A percentile compares a stretch with the other conserved stretches of the same genome.
phyloP scores from a whole-genome alignment of 2,797 vertebrate genomes.

The Brachymystax lenok region DNA sequence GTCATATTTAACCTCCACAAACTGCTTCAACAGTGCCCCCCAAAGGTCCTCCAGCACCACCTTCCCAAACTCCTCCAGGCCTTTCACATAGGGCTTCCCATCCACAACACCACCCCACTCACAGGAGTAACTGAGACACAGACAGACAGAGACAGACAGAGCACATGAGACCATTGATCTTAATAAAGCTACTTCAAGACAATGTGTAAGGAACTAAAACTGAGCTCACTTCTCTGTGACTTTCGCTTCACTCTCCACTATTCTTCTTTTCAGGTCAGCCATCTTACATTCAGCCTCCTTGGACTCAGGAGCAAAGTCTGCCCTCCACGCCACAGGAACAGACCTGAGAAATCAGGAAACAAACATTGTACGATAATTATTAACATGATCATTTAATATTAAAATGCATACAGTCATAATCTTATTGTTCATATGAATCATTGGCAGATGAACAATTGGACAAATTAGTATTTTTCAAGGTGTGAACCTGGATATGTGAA shows the following conservation, averaged over 20 bases:
- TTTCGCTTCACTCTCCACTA: conserved; percentile 62
- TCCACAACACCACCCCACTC: conserved; percentile 81
- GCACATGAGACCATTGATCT: not conserved
- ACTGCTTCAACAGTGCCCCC: conserved; percentile 70
- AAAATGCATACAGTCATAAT: not conserved
- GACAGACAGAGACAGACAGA: not conserved
- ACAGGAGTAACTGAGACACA: conserved; percentile 74
- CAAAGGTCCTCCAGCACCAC: conserved; percentile 82
- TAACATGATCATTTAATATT: not conserved
- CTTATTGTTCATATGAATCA: not conserved
- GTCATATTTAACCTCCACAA: conserved; percentile 81
- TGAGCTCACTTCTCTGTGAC: conserved; percentile 73
- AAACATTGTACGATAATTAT: not conserved
- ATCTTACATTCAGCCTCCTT: conserved; percentile 75
- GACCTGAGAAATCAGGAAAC: conserved; percentile 68
- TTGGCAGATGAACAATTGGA: not conserved
- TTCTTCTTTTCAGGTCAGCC: conserved; percentile 73
- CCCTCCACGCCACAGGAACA: conserved; percentile 82
- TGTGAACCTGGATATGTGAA: no score
- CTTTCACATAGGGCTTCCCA: conserved; percentile 76
- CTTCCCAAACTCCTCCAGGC: conserved; percentile 80
- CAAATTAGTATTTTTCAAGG: not conserved
- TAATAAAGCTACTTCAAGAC: not conserved
- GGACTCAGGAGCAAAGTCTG: conserved; percentile 83
- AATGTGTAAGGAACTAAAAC: not conserved